Conservation (phyloP, 1,140 invertebrate species). For the Tetragonula clypearis region DNA sequence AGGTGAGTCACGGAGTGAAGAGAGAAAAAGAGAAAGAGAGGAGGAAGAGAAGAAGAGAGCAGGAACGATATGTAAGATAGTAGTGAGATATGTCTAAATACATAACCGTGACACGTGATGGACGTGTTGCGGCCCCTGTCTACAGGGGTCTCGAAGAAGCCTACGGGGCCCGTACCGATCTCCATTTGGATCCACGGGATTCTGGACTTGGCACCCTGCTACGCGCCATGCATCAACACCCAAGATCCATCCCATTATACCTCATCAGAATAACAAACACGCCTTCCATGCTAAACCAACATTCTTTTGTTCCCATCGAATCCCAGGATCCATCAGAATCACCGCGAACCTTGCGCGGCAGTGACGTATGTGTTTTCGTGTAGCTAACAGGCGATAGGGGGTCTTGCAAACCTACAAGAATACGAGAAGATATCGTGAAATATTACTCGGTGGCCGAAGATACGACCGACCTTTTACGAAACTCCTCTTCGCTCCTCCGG, state of each 20-base stretch:
- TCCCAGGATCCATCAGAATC: constrained; percentile 79
- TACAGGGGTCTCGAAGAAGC: constrained; percentile 74
- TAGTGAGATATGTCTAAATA: constrained; percentile 79
- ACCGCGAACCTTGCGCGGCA: constrained; percentile 61
- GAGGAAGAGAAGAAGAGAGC: constrained; percentile 40
- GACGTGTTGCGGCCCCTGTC: constrained; percentile 78
- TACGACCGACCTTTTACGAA: neutral
- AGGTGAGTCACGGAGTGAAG: neutral
- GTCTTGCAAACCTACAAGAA: constrained; percentile 19
- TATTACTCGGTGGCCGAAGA: constrained; percentile 36
- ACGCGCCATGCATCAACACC: constrained; percentile 81
- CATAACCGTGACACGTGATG: constrained; percentile 79
- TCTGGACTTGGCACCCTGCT: constrained; percentile 76
- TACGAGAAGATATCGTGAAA: constrained; percentile 55
- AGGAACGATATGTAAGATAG: constrained; percentile 63
- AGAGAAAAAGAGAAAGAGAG: neutral
- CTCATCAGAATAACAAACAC: constrained; percentile 81
- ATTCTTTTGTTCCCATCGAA: constrained; percentile 78
- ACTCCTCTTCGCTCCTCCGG: neutral
- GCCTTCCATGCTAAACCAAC: constrained; percentile 78
- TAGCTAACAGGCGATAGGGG: constrained; percentile 30
- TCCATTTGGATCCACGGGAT: constrained; percentile 53
- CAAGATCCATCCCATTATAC: constrained; percentile 79
- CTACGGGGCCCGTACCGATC: constrained; percentile 40
- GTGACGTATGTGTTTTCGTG: constrained; percentile 62